A percentile compares a stretch with the other conserved stretches of the same genome.
phyloP scores from a whole-genome alignment of 2,888 invertebrate genomes.

The Allacma fusca region DNA sequence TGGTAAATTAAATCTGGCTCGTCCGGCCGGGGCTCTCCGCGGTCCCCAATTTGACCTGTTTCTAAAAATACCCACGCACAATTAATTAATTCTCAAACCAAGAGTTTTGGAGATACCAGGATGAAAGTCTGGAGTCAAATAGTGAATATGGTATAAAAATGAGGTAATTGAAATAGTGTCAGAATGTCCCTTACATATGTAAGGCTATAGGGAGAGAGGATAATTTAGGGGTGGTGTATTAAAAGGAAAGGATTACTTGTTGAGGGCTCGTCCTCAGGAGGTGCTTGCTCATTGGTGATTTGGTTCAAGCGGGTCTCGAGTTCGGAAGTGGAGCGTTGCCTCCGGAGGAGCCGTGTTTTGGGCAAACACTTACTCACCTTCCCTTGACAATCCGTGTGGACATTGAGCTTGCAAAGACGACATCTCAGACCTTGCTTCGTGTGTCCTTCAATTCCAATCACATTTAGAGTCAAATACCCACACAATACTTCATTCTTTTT shows the following conservation, averaged over 20 bases:
- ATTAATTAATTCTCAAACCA: too few relatives aligned
- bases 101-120: too few relatives aligned
- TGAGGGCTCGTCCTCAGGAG: background rate
- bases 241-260: too few relatives aligned
- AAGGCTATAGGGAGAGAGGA: too few relatives aligned
- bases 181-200: too few relatives aligned
- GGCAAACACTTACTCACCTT: slow-evolving; percentile 86
- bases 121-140: too few relatives aligned
- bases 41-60: background rate
- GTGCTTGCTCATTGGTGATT: slow-evolving; percentile 44
- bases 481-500: background rate
- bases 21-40: slow-evolving; percentile 67
- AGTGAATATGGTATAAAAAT: too few relatives aligned
- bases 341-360: slow-evolving; percentile 80
- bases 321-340: slow-evolving; percentile 86
- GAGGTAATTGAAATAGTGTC: too few relatives aligned
- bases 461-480: too few relatives aligned
- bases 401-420: slow-evolving; percentile 88
- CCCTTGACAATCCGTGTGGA: slow-evolving; percentile 83
- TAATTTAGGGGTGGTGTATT: too few relatives aligned
- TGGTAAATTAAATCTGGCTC: slow-evolving; percentile 93
- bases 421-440: slow-evolving; percentile 90
- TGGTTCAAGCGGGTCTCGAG: slow-evolving; percentile 63
- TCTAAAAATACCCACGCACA: background rate
- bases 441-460: slow-evolving; percentile 83